Evolutionary conservation across 2,888 invertebrate genomes (phyloP), one percentile per base, ranked within the genome.

Genomic region (Tetragnatha montana): DNA sequence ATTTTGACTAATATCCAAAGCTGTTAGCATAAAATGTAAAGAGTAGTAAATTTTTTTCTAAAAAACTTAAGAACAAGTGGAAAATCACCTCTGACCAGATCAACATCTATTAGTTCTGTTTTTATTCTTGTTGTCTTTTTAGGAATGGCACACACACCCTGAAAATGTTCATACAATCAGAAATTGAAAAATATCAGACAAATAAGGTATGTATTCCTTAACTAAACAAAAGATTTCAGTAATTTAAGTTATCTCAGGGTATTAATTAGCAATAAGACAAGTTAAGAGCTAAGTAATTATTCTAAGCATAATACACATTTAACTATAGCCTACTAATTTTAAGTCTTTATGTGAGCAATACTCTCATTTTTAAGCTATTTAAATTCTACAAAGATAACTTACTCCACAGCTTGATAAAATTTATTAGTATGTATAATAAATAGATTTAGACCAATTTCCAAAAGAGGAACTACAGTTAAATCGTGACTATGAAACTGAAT

Each of bases 51-150:
- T 22, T 21, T 35, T 35, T 73, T 35, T 35, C 35, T 73, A 3
- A 21, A 73, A 35, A 35, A 35, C 35, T 35, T 35, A 35, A 35
- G 35, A 35, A 35, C 35, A 35, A 35, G 35, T 35, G 35, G 4
- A 35, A 35, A 35, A 35, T 60, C 79, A 91, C 98, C 98, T 96
- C 98, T 95, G 87, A 99, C 97, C 93, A 99, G 95, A 94, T 99
- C 99, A 84, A 99, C 97, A 95, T 99, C 98, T 92, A 99, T 99
- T 75, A 98, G 95, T 93, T 98, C 98, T 19, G 97, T 97, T 93
- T 98, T 97, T 14, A 97, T 95, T 93, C 96, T 96, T 22, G 96
- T 95, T 91, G 95, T 96, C 94, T 96, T 96, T 93, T 96, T 95
- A 73, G 96, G 96, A 87, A 96, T 95, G 93, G 97, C 96, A 90